A percentile compares a stretch with the other conserved stretches of the same genome.
Evolutionary conservation across 2,888 invertebrate species (phyloP).

Genomic region (Chydorus sphaericus): DNA sequence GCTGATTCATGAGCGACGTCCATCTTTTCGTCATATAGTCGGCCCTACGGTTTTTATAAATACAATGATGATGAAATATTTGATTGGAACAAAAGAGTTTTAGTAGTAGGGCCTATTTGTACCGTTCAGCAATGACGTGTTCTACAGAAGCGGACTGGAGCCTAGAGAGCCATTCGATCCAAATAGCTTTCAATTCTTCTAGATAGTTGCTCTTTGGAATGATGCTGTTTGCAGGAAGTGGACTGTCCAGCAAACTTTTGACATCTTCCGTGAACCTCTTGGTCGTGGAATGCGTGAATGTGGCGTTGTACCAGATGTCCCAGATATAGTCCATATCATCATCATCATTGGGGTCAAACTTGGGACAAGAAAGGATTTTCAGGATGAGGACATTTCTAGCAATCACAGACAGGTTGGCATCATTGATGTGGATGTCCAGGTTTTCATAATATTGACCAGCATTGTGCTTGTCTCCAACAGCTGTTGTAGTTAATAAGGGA

Average conservation of each 20-base stretch:
- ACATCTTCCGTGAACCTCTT: not conserved
- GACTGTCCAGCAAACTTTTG: not conserved
- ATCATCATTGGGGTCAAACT: not conserved
- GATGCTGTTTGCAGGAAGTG: not conserved
- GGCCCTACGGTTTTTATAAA: too few relatives aligned
- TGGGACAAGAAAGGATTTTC: not conserved
- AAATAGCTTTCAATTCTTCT: not conserved
- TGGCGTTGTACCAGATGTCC: slow-evolving; percentile 5
- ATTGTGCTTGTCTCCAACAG: not conserved
- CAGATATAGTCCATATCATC: not conserved
- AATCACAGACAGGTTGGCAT: not conserved
- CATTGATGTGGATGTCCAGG: not conserved
- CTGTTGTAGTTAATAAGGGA: not conserved
- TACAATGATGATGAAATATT: too few relatives aligned
- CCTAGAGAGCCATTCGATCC: not conserved
- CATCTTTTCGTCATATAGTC: too few relatives aligned
- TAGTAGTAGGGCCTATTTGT: too few relatives aligned
- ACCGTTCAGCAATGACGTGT: too few relatives aligned
- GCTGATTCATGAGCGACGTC: too few relatives aligned
- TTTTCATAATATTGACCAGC: not conserved
- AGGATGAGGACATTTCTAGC: not conserved
- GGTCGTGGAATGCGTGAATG: not conserved
- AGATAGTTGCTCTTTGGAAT: not conserved
- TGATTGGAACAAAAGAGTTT: too few relatives aligned
- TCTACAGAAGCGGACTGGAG: too few relatives aligned